Evolutionary conservation across 2,797 vertebrate species (phyloP).

Genomic region (Dryobates pubescens): DNA sequence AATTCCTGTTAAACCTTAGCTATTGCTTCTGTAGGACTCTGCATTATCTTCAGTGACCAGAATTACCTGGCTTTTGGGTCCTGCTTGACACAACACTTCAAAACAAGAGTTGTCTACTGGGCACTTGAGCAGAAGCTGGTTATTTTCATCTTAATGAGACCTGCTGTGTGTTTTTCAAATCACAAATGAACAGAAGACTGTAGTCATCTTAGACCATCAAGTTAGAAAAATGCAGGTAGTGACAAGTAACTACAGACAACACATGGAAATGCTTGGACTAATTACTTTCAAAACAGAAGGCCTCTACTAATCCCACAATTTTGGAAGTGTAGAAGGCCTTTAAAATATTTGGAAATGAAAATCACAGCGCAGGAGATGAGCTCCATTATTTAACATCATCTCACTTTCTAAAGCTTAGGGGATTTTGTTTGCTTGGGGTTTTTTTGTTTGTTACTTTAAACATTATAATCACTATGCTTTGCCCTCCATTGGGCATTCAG

Average conservation of each 20-base stretch:
- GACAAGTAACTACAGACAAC: neutral
- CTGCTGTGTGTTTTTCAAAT: neutral
- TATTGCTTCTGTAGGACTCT: neutral
- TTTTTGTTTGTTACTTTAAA: no score
- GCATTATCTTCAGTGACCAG: neutral
- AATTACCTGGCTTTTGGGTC: neutral
- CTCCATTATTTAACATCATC: neutral
- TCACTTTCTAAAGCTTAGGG: no score
- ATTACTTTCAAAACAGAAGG: neutral
- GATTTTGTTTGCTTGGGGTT: no score
- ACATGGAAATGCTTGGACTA: neutral
- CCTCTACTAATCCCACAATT: neutral
- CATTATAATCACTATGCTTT: no score
- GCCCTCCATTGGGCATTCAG: neutral
- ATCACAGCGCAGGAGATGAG: neutral
- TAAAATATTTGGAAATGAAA: neutral
- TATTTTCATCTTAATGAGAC: neutral
- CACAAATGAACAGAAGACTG: neutral
- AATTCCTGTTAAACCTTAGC: neutral
- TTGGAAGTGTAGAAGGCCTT: neutral
- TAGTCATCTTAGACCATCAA: neutral
- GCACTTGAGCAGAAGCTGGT: slow-evolving; percentile 26
- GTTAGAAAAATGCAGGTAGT: neutral
- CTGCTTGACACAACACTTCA: neutral
- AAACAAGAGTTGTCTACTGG: neutral